Conservation (phyloP, 2,888 invertebrate species). For the Heliconius ismenius region DNA sequence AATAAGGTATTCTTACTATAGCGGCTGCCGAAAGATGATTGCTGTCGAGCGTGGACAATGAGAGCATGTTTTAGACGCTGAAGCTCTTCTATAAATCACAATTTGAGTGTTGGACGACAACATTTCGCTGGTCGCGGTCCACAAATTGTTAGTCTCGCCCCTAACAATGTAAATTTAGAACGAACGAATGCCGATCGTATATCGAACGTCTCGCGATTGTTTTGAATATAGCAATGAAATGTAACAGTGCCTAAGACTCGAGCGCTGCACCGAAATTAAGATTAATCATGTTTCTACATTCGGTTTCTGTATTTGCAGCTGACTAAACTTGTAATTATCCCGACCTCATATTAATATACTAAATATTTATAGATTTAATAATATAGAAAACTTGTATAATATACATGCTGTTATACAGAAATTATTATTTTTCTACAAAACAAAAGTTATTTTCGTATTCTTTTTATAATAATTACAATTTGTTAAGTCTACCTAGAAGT, state of each 20-base stretch:
- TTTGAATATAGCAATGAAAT: constrained; percentile 72
- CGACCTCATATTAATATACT: constrained; percentile 6
- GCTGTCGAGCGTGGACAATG: constrained; percentile 62
- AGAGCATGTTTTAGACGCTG: constrained; percentile 73
- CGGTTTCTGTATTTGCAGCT: constrained; percentile 43
- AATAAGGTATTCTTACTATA: constrained; percentile 1
- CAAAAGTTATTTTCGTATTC: neutral
- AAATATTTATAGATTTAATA: neutral
- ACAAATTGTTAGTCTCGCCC: constrained; percentile 78
- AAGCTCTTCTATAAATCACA: constrained; percentile 72
- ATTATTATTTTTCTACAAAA: neutral
- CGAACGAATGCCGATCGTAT: constrained; percentile 76
- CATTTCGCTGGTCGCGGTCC: constrained; percentile 73
- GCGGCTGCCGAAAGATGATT: constrained; percentile 41
- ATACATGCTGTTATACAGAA: neutral
- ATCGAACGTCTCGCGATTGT: constrained; percentile 75
- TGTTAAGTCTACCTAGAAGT: neutral
- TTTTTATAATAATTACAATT: neutral
- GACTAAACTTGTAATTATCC: constrained; percentile 5
- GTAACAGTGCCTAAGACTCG: constrained; percentile 54
- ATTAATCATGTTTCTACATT: constrained; percentile 58
- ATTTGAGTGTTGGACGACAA: constrained; percentile 69
- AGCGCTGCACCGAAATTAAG: constrained; percentile 63
- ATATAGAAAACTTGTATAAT: neutral
- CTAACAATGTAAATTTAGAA: constrained; percentile 80